Evolutionary conservation across 2,797 vertebrate species (phyloP), one percentile per base, ranked within the genome.

Genomic region (Hippopotamyrus pictus): DNA sequence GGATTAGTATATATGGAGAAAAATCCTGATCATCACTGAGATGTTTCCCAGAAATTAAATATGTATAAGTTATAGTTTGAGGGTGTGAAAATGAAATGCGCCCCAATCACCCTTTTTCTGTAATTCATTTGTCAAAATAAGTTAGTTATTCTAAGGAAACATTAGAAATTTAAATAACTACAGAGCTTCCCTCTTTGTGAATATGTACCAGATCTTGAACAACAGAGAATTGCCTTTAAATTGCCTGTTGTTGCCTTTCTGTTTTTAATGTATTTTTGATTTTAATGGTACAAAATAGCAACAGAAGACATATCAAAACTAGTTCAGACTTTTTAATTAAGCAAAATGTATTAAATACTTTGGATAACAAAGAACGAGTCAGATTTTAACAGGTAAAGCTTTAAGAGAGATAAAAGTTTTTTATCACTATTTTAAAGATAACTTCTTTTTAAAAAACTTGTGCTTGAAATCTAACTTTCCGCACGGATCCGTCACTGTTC

Each of bases 231-330:
- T 93, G 94, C 92, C 94, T 94, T 93, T 93, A 94, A 94, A 93
- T 93, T 92, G 93, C 94, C 94, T 94, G 95, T 93, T 95, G 95
- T 95, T 96, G 95, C 96, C 96, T 96, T 96, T 89, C 95, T 91
- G 92, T 95, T 96, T 96, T 89, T 94, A 94, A 93, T 4, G 88
- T 93, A 93, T 85, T 95, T 93, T 94, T 93, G 87, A 90, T 92
- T 76, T 53, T 46, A 87, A n/a, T 53, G 69, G 92, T 73, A 93
- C 83, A 91, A 92, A 91, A 91, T 86, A 91, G 89, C 94, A 93
- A 93, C 91, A 92, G 90, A 93, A 92, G 93, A 96, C 95, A 96
- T 96, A 96, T 96, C 95, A 95, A 89, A 92, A 69, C 89, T 93
- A 93, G 93, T 95, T 89, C 90, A 93, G 92, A 93, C 86, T 93